Conservation (phyloP, 2,113 vertebrate genomes). For the Pitta sordida region DNA sequence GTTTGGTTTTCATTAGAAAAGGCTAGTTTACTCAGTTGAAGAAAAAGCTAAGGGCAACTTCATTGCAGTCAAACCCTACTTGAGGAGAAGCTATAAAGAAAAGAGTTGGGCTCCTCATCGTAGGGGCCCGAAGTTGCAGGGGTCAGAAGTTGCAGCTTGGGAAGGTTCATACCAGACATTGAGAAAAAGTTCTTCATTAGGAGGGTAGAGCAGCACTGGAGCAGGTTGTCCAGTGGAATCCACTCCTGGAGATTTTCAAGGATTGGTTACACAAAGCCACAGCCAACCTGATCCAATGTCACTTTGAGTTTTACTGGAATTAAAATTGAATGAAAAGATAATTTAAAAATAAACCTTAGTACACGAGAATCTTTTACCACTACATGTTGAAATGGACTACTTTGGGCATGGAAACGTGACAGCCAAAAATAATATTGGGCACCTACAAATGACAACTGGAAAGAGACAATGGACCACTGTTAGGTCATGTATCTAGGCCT, state of each 20-base stretch:
- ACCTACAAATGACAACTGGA: not conserved
- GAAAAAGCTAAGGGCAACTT: not conserved
- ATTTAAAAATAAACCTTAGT: not conserved
- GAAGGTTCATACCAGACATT: not conserved
- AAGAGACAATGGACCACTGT: not conserved
- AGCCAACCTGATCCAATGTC: not conserved
- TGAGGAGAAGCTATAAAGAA: not conserved
- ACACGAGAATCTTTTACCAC: not conserved
- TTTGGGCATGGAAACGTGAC: not conserved
- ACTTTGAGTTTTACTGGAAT: not conserved
- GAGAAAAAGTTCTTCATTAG: not conserved
- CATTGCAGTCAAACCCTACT: not conserved
- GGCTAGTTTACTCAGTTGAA: not conserved
- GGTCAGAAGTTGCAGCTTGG: not conserved
- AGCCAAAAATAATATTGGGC: not conserved
- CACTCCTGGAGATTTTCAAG: not conserved
- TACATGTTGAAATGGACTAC: not conserved
- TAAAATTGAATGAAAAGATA: not conserved
- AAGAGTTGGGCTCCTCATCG: rapidly evolving
- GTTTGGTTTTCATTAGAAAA: not conserved
- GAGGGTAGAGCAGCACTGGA: not conserved
- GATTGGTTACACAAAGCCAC: not conserved
- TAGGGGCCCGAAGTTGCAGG: not conserved
- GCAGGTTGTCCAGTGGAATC: not conserved
- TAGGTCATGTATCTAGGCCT: not conserved